Evolutionary conservation across 1,140 invertebrate species (phyloP), one percentile per base, ranked within the genome.

Genomic region (Drosophila orosa): DNA sequence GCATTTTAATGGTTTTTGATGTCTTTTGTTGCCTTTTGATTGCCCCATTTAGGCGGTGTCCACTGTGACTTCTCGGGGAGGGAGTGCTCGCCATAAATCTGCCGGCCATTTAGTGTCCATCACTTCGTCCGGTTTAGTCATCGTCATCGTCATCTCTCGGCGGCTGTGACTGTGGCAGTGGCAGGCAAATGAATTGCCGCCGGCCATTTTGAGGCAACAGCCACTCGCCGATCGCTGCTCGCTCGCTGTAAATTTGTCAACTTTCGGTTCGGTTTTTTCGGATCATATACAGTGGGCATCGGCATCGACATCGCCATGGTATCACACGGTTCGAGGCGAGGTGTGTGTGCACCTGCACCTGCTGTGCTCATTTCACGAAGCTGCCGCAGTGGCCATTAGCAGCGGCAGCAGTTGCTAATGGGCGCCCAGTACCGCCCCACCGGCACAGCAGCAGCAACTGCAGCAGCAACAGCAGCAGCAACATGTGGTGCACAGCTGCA

Each of bases 401-500:
- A 47, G 60, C 58, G 52, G 55, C 72, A 44, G 66, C 61, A 44
- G 66, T 59, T 39, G 61, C 81, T 84, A 84, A 84, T 84, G 82
- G 81, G 57, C 77, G 81, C 81, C 82, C 82, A 86, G 57, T 75
- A 69, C 63, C 78, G 65, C 78, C 78, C 81, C 78, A 69, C 61
- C 75, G 59, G 35, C 57, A 44, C 54, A 45, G 56, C 69, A 62
- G 31, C 61, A 42, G 19, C 73, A 27, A 19, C 61, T 22, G 35
- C 75, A 31, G 40, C 55, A 40, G 40, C 48, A 25, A 19, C 29
- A 31, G 10, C 37, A 31, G 47, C 75, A 79, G 79, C 83, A 87
- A 87, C 84, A 87, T 87, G 84, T 87, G 84, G 84, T 71, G 84
- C 84, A 87, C 84, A 87, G 84, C 84, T 87, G 84, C 84, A 89